Evolutionary conservation across 2,113 vertebrate species (phyloP), one percentile per base, ranked within the genome.

Genomic region (Seriola quinqueradiata): DNA sequence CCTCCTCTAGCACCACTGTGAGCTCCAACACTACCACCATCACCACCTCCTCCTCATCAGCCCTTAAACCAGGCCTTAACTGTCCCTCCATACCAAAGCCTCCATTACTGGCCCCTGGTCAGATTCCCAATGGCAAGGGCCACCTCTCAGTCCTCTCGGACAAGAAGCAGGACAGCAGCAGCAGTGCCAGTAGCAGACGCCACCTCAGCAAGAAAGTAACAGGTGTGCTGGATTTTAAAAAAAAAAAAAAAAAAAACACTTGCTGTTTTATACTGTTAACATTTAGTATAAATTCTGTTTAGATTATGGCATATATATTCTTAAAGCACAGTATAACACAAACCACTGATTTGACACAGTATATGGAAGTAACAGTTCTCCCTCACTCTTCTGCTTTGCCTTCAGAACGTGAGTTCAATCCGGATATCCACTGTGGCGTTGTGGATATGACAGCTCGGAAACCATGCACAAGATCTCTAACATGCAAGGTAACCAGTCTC

Each of bases 21-120:
- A 99, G 96, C 96, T 96, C 91, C 88, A 94, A 90, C 89, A 91
- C 90, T 88, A 90, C 91, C 86, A 86, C 89, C 83, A 82, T 97
- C 87, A 87, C 95, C 95, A 96, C 97, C 93, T 96, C 95, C 92
- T 96, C 96, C 86, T 97, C 97, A 94, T 94, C 98, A 94, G 96
- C 96, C 96, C 95, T 96, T 94, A 99, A 99, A 97, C 94, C 96
- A 97, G 97, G 97, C 98, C 98, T 99, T 99, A 99, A 98, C 96
- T 98, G 96, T 96, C 96, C 97, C 95, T 97, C 97, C 96, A 97
- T 99, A 99, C 98, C 98, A 99, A 99, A 99, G 98, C 97, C 97
- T 96, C 95, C 96, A 95, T 96, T 97, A 95, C 96, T 96, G 96
- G 97, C 97, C 91, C 95, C 97, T 77, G 96, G 97, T 95, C 98